Evolutionary conservation across 2,113 vertebrate species (phyloP).

Genomic region (Lycaon pictus): DNA sequence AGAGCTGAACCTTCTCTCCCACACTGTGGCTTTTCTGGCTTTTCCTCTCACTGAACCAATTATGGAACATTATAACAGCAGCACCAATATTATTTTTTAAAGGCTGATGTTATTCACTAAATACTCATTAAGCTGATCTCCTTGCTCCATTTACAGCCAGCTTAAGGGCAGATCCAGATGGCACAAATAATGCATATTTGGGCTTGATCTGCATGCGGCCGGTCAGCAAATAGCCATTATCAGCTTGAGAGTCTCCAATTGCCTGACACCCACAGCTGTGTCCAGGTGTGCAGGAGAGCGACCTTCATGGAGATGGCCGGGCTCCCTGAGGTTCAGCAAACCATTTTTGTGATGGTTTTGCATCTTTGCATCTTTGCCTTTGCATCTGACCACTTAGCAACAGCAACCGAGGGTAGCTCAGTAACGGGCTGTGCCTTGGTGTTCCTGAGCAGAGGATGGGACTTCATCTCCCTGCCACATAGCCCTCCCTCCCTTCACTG

Average conservation of each 20-base stretch:
- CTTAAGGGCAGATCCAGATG: slow-evolving; percentile 68
- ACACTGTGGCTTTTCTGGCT: neutral
- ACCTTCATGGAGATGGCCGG: neutral
- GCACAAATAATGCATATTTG: neutral
- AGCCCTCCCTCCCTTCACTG: rapidly evolving
- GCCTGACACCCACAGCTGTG: slow-evolving; percentile 45
- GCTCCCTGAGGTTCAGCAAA: neutral
- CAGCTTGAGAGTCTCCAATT: neutral
- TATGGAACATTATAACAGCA: slow-evolving; percentile 1
- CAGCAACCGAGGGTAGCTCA: neutral
- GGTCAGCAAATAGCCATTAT: neutral
- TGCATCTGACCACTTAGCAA: neutral
- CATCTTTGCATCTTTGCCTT: neutral
- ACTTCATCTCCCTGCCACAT: neutral
- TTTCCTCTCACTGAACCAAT: slow-evolving; percentile 51
- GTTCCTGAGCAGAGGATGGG: neutral
- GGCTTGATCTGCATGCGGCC: neutral
- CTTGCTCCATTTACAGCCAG: slow-evolving; percentile 22
- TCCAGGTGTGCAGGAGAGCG: neutral
- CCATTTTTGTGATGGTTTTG: neutral
- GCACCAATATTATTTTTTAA: slow-evolving; percentile 48
- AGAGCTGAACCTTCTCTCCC: neutral
- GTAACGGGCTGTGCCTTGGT: neutral
- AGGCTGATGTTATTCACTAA: slow-evolving; percentile 71
- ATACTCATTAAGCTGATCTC: slow-evolving; percentile 66